phyloP scores from a whole-genome alignment of 2,113 vertebrate species.

The Craseonycteris thonglongyai region DNA sequence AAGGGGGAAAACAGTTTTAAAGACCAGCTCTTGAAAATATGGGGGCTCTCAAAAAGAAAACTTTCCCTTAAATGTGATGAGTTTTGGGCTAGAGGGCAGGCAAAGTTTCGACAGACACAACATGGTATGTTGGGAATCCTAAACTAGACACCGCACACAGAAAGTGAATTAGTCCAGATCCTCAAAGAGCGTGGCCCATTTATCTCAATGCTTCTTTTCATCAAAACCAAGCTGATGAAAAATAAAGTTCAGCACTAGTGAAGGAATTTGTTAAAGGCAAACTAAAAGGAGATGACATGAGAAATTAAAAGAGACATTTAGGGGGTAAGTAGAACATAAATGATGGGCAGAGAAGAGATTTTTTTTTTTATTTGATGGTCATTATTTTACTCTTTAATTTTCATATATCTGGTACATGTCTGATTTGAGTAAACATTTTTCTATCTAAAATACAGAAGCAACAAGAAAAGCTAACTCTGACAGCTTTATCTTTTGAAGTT shows the following conservation, averaged over 20 bases:
- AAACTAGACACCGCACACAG: background rate
- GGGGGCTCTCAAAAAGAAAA: background rate
- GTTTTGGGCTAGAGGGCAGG: background rate
- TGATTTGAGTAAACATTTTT: background rate
- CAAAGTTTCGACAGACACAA: background rate
- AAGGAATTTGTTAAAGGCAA: background rate
- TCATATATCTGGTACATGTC: background rate
- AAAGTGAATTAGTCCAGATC: background rate
- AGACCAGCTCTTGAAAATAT: background rate
- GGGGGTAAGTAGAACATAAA: background rate
- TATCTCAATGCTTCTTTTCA: background rate
- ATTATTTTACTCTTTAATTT: conserved; percentile 36
- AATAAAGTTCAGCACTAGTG: background rate
- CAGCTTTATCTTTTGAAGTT: conserved; percentile 41
- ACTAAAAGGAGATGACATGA: background rate
- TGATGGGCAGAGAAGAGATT: background rate
- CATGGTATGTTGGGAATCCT: background rate
- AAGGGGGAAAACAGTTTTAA: background rate
- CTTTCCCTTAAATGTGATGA: background rate
- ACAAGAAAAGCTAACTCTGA: background rate
- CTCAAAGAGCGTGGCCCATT: background rate
- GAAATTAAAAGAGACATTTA: background rate
- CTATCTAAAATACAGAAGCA: background rate
- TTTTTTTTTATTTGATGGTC: background rate
- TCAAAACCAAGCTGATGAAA: background rate